phyloP scores from a whole-genome alignment of 2,888 invertebrate genomes.

The Rhagium mordax region DNA sequence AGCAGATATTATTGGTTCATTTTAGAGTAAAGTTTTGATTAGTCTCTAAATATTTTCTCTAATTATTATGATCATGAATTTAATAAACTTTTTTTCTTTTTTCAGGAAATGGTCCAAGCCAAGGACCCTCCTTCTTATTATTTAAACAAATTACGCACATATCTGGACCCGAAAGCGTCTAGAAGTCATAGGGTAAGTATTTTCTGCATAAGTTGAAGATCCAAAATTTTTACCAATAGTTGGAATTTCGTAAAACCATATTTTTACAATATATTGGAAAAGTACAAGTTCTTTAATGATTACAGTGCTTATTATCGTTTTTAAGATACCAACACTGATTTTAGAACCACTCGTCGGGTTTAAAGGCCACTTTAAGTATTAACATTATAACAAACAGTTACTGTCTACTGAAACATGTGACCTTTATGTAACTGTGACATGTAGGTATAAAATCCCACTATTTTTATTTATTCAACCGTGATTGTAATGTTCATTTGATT shows the following conservation, averaged over 20 bases:
- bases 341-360: too few species aligned
- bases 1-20: too few species aligned
- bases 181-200: conserved; percentile 92
- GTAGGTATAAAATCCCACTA: background rate
- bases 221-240: too few species aligned
- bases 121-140: conserved; percentile 98
- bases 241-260: too few species aligned
- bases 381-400: background rate
- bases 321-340: too few species aligned
- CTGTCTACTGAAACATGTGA: background rate
- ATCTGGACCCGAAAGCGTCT: conserved; percentile 96
- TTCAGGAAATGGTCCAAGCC: conserved; percentile 97
- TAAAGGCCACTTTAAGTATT: too few species aligned
- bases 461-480: background rate
- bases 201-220: background rate
- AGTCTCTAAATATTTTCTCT: too few species aligned
- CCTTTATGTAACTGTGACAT: background rate
- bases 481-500: background rate
- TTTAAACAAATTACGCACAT: conserved; percentile 94
- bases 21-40: too few species aligned
- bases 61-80: too few species aligned
- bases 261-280: too few species aligned
- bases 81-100: conserved; percentile 61
- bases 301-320: too few species aligned
- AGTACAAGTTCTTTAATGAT: too few species aligned